Conservation (phyloP, 2,113 vertebrate genomes). For the Isichthys henryi region DNA sequence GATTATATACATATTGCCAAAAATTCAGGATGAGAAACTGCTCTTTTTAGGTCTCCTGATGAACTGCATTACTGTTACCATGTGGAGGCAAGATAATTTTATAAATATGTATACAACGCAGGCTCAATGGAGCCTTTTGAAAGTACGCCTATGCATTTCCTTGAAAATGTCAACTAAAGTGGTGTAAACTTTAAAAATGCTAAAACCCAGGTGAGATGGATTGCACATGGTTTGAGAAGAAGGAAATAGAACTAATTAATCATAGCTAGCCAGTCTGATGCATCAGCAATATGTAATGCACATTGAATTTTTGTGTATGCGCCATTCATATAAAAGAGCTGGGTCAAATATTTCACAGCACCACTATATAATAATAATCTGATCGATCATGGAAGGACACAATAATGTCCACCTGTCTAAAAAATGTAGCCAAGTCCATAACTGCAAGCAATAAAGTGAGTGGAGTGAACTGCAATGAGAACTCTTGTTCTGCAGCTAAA, state of each 20-base stretch:
- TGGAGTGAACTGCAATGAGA: not conserved
- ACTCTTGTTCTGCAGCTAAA: not conserved
- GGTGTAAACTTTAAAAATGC: not conserved
- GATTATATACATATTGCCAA: not conserved
- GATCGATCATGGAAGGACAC: not conserved
- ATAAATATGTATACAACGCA: not conserved
- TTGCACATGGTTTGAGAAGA: not conserved
- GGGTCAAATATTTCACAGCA: not conserved
- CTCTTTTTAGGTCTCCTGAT: not conserved
- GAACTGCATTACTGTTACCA: not conserved
- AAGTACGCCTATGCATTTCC: not conserved
- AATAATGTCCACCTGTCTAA: not conserved
- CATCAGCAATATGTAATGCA: not conserved
- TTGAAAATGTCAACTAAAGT: not conserved
- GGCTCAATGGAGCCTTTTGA: not conserved
- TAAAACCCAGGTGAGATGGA: not conserved
- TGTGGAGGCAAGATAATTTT: not conserved
- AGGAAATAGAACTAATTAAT: not conserved
- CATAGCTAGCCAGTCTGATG: not conserved
- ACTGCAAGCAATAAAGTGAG: not conserved
- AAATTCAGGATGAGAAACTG: not conserved
- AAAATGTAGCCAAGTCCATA: not conserved
- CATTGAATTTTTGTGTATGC: slow-evolving; percentile 1
- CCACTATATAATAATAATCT: not conserved
- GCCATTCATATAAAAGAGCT: not conserved